Evolutionary conservation across 2,888 invertebrate genomes (phyloP).

Genomic region (Stegana nigrithorax): DNA sequence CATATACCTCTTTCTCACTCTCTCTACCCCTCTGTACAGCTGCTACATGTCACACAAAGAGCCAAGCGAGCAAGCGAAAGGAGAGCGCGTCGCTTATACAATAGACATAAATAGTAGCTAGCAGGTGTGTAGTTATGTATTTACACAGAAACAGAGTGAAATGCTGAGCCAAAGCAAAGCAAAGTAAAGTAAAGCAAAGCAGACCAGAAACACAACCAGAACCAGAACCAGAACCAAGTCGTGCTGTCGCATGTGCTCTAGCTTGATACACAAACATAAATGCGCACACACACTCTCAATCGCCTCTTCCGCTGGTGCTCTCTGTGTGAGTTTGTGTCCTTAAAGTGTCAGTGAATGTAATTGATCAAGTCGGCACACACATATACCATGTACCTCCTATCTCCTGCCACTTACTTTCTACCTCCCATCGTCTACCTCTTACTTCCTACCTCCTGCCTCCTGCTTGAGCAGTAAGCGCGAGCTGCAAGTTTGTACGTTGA

Average conservation of each 20-base stretch:
- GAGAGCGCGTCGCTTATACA: constrained; percentile 3
- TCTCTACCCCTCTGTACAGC: too few relatives aligned
- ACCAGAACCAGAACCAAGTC: constrained; percentile 29
- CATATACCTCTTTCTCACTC: too few relatives aligned
- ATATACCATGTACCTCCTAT: too few relatives aligned
- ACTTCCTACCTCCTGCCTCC: too few relatives aligned
- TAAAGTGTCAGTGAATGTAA: constrained; percentile 19
- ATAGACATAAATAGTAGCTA: constrained; percentile 12
- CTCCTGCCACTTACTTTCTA: too few relatives aligned
- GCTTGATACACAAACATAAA: not conserved
- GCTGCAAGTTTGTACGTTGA: not conserved
- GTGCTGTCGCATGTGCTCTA: not conserved
- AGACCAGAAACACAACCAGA: constrained; percentile 33
- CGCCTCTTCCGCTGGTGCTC: not conserved
- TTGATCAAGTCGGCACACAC: constrained; percentile 12
- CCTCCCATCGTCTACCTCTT: too few relatives aligned
- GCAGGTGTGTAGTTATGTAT: not conserved
- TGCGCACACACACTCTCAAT: too few relatives aligned
- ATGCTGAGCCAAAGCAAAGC: not conserved
- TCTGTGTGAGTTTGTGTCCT: not conserved
- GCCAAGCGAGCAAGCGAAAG: not conserved
- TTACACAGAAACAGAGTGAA: not conserved
- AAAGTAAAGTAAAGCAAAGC: not conserved
- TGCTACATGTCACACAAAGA: too few relatives aligned
- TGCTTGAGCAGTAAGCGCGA: not conserved